Evolutionary conservation across 2,797 vertebrate genomes (phyloP).

Genomic region (Cebuella pygmaea): DNA sequence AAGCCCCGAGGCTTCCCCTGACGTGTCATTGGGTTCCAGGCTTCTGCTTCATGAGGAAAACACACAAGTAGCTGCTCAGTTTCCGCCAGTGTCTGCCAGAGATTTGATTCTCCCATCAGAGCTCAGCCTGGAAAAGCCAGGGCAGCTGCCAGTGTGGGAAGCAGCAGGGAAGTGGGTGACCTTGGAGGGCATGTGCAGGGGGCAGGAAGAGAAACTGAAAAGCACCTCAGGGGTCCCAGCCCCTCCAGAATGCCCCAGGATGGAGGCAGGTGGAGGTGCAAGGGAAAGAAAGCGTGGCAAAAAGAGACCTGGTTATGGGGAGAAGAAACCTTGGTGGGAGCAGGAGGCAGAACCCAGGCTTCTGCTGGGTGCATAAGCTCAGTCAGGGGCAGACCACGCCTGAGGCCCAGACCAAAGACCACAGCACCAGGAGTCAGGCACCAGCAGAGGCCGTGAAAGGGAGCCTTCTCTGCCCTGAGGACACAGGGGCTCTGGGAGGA

Average conservation of each 20-base stretch:
- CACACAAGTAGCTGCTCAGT: too few species aligned
- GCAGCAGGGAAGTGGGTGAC: neutral
- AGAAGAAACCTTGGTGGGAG: neutral
- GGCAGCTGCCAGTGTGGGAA: neutral
- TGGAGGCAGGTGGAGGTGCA: too few species aligned
- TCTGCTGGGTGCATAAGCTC: neutral
- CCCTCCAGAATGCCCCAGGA: neutral
- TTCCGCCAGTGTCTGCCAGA: neutral
- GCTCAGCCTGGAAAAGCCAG: neutral
- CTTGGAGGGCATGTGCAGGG: neutral
- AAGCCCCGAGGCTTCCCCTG: neutral
- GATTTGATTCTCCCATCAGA: neutral
- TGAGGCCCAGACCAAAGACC: neutral
- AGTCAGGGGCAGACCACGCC: too few species aligned
- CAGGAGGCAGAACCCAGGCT: neutral
- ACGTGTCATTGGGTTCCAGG: neutral
- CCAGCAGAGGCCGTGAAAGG: neutral
- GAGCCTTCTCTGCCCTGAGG: neutral
- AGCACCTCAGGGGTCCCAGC: neutral
- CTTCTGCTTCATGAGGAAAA: neutral
- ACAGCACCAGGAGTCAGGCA: neutral
- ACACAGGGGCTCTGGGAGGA: neutral
- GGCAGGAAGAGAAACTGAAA: neutral
- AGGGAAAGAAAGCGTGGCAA: neutral
- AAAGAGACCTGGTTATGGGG: neutral